These are phyloP conservation scores for Leptobrachium leishanense DNA, from an alignment of 2,113 vertebrate species.

Conservation along the genomic window DNA sequence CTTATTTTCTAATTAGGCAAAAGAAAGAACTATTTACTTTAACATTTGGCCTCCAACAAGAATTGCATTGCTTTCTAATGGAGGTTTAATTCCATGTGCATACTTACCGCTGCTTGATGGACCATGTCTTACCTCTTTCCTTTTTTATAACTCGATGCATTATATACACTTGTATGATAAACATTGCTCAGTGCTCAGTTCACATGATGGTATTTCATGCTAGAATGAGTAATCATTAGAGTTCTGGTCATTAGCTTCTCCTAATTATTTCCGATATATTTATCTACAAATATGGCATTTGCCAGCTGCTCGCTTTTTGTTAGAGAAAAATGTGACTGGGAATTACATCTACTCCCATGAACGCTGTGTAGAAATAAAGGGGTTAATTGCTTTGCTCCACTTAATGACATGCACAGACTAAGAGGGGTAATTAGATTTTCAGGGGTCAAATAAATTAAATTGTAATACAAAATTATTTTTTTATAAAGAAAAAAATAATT, in stretches of 20 bases:
- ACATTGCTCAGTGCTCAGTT: background rate
- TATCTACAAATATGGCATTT: constrained; percentile 33
- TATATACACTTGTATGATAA: background rate
- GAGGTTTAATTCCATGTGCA: constrained; percentile 5
- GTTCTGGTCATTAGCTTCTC: constrained; percentile 19
- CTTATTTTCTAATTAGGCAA: too few relatives aligned
- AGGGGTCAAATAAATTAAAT: background rate
- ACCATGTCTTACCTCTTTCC: background rate
- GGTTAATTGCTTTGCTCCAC: background rate
- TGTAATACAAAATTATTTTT: too few relatives aligned
- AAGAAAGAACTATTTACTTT: too few relatives aligned
- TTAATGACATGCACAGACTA: background rate
- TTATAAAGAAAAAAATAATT: too few relatives aligned
- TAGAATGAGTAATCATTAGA: constrained; percentile 25
- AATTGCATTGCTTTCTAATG: background rate
- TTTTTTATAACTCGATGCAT: too few relatives aligned
- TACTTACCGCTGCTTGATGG: background rate
- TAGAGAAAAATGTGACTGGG: background rate
- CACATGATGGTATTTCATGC: constrained; percentile 27
- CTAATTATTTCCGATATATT: constrained; percentile 32
- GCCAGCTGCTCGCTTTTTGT: constrained; percentile 23
- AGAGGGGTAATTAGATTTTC: background rate
- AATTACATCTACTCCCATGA: background rate
- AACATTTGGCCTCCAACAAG: too few relatives aligned
- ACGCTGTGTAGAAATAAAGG: background rate